Percentiles rank a stretch among this genome's conserved stretches.
Evolutionary conservation across 2,113 vertebrate species (phyloP).

Genomic region (Hippolais icterina): DNA sequence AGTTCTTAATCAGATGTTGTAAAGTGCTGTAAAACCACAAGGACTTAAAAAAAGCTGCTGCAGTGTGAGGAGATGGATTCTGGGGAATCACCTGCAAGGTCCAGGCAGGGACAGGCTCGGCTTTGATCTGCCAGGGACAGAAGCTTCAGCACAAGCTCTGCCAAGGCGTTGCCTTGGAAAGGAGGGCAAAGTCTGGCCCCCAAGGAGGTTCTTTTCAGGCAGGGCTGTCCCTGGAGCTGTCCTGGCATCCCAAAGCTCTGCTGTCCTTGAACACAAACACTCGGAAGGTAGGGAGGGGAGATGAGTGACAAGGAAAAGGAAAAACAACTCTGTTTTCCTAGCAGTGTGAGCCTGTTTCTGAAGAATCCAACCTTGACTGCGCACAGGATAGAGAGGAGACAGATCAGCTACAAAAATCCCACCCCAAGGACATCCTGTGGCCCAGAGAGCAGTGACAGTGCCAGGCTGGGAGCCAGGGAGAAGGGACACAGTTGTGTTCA

Average conservation of each 20-base stretch:
- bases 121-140: neutral
- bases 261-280: neutral
- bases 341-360: neutral
- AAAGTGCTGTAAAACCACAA: neutral
- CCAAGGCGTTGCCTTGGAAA: neutral
- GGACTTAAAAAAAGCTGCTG: neutral
- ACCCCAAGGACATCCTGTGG: neutral
- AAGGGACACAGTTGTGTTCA: neutral
- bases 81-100: neutral
- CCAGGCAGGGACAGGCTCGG: neutral
- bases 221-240: neutral
- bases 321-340: neutral
- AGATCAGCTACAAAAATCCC: neutral
- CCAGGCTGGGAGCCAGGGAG: neutral
- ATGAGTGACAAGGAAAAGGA: neutral
- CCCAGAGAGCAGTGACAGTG: accelerated
- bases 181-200: neutral
- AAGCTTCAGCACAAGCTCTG: neutral
- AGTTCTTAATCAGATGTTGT: neutral
- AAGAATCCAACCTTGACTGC: neutral
- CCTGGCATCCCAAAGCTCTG: neutral
- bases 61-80: neutral
- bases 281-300: neutral
- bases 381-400: neutral
- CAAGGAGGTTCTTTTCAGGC: neutral